Evolutionary conservation across 2,888 invertebrate genomes (phyloP).

Genomic region (Unio delphinus): DNA sequence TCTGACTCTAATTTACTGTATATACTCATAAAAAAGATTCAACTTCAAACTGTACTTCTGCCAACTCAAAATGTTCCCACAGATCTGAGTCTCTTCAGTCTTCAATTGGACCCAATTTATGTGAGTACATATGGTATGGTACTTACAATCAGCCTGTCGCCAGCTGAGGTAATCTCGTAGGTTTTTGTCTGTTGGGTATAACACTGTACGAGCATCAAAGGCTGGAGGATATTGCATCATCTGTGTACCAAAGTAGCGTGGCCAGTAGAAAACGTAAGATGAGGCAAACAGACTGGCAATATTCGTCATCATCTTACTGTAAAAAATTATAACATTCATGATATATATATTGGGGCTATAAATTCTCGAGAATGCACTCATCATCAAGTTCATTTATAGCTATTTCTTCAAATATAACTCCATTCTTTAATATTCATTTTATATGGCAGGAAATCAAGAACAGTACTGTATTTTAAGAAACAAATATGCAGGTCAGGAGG

Average conservation of each 20-base stretch:
- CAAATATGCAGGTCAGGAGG: too few species aligned
- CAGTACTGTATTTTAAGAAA: too few species aligned
- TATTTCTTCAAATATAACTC: neutral
- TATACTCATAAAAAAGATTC: too few species aligned
- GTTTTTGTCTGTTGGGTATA: slow-evolving; percentile 91
- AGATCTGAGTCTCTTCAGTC: neutral
- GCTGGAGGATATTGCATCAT: slow-evolving; percentile 86
- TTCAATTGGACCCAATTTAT: neutral
- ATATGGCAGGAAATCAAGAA: too few species aligned
- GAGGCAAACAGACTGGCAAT: slow-evolving; percentile 91
- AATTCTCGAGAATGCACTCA: neutral
- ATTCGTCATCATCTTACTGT: slow-evolving; percentile 86
- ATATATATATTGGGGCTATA: neutral
- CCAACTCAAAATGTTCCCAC: too few species aligned
- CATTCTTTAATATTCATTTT: neutral
- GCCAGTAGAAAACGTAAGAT: slow-evolving; percentile 90
- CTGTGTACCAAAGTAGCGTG: slow-evolving; percentile 81
- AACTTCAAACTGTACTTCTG: too few species aligned
- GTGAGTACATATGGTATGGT: too few species aligned
- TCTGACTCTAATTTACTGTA: too few species aligned
- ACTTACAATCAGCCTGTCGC: slow-evolving; percentile 71
- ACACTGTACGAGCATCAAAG: slow-evolving; percentile 91
- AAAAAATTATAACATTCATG: slow-evolving; percentile 18
- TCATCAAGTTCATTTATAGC: neutral
- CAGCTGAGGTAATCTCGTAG: slow-evolving; percentile 75